Percentiles rank a stretch among this genome's conserved stretches.
Evolutionary conservation across 2,113 vertebrate genomes (phyloP).

Genomic region (Halichoeres trimaculatus): DNA sequence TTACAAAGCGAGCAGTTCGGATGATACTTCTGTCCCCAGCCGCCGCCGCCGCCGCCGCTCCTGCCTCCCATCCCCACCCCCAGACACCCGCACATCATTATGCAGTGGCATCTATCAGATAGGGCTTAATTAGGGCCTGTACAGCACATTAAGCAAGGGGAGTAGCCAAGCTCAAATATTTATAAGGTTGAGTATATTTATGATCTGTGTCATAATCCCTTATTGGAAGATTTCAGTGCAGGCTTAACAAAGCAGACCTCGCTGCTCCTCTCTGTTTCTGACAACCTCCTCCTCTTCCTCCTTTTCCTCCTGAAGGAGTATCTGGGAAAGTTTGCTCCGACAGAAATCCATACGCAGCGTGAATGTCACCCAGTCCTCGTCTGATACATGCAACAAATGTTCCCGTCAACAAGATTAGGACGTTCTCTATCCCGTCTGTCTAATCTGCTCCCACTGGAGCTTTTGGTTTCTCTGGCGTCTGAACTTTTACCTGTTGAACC

Average conservation of each 20-base stretch:
- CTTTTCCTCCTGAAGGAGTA: no score
- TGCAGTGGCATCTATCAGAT: conserved; percentile 83
- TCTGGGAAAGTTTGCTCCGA: no score
- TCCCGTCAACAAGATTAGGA: conserved; percentile 50
- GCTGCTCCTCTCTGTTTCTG: not conserved
- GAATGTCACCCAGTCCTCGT: not conserved
- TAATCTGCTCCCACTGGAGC: conserved; percentile 16
- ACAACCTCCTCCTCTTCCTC: conserved; percentile 9
- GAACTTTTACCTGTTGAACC: conserved; percentile 66
- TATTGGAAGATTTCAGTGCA: conserved; percentile 71
- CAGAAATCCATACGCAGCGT: no score
- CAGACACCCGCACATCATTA: conserved; percentile 81
- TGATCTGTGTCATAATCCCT: conserved; percentile 83
- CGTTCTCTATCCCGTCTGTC: not conserved
- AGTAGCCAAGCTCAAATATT: conserved; percentile 86
- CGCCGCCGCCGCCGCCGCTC: conserved; percentile 10
- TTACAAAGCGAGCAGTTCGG: conserved; percentile 72
- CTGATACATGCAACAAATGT: conserved; percentile 9
- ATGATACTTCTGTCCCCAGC: conserved; percentile 73
- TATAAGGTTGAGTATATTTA: conserved; percentile 86
- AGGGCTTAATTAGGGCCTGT: conserved; percentile 85
- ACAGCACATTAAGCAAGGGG: conserved; percentile 84
- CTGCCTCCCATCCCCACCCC: conserved; percentile 40
- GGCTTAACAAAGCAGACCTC: conserved; percentile 62
- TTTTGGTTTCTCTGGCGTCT: conserved; percentile 12